phyloP scores from a whole-genome alignment of 2,113 vertebrate genomes.

The Pygathrix nemaeus region DNA sequence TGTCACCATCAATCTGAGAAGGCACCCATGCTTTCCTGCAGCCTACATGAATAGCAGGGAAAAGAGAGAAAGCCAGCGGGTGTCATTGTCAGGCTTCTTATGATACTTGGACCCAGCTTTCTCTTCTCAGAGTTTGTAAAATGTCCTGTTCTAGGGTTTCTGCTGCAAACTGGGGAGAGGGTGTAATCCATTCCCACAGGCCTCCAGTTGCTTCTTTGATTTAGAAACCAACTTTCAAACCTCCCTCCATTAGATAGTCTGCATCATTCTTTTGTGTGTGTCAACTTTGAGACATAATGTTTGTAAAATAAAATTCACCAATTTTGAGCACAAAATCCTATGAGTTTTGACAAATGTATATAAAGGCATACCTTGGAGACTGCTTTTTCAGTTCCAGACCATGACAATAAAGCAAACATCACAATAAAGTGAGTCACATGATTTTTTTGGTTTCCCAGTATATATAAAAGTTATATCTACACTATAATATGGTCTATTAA shows the following conservation, averaged over 20 bases:
- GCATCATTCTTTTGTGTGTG: background rate
- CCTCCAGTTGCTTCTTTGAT: background rate
- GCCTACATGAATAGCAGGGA: background rate
- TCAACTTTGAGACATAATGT: background rate
- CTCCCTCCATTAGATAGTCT: background rate
- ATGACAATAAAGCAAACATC: background rate
- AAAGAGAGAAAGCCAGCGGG: background rate
- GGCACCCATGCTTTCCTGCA: background rate
- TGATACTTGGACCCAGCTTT: background rate
- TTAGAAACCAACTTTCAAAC: background rate
- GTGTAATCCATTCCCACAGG: background rate
- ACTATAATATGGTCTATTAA: background rate
- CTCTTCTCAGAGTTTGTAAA: background rate
- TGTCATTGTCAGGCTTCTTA: background rate
- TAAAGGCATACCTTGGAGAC: background rate
- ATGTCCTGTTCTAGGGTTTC: background rate
- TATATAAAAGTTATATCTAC: background rate
- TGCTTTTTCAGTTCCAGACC: background rate
- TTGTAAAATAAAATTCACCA: background rate
- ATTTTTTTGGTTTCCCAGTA: background rate
- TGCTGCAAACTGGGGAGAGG: background rate
- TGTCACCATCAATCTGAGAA: background rate
- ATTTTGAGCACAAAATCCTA: background rate
- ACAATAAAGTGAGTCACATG: background rate
- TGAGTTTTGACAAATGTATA: background rate